Evolutionary conservation across 2,113 vertebrate species (phyloP), one percentile per base, ranked within the genome.

Genomic region (Anhinga anhinga): DNA sequence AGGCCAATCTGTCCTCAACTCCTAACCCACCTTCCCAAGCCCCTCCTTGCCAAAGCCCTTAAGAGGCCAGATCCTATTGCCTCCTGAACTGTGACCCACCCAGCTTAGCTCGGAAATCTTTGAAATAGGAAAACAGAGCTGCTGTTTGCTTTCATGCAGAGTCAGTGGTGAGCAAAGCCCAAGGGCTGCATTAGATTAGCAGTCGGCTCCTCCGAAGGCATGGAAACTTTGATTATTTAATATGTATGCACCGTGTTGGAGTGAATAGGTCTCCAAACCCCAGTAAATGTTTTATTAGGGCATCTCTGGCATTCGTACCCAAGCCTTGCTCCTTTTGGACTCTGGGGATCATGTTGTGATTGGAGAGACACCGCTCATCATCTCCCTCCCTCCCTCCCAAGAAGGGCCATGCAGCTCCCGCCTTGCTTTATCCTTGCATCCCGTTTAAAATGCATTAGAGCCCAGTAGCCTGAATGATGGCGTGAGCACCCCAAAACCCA

Each of bases 281-380:
- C 83, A n/a, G 73, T 79, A 86, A 95, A 86, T 91, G 82, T 95
- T 96, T 97, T 88, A 92, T 86, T 91, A 95, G 90, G 61, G 55
- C 42, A 86, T 77, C 21, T 53, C 44, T 11, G 11, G 62, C 29
- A 29, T 74, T 82, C 14, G 14, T 26, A 83, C 67, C 84, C 74
- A 34, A 82, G 80, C 47, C 38, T 65, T 52, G 81, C 69, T 90
- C 91, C 52, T 72, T 56, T 36, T 13, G 11, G 88, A 56, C 91
- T 44, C 88, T 1, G 9, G 82, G 87, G 95, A 95, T 59, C 15
- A 73, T 47, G 67, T 53, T 53, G 56, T 8, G 65, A 92, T 59
- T 23, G 52, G 44, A 82, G 86, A 78, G 90, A 72, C 36, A 10
- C 21, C 15, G 69, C 61, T 73, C 29, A n/a, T 69, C 73, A 27